Evolutionary conservation across 2,888 invertebrate species (phyloP), one percentile per base, ranked within the genome.

Genomic region (Isoperla grammatica): DNA sequence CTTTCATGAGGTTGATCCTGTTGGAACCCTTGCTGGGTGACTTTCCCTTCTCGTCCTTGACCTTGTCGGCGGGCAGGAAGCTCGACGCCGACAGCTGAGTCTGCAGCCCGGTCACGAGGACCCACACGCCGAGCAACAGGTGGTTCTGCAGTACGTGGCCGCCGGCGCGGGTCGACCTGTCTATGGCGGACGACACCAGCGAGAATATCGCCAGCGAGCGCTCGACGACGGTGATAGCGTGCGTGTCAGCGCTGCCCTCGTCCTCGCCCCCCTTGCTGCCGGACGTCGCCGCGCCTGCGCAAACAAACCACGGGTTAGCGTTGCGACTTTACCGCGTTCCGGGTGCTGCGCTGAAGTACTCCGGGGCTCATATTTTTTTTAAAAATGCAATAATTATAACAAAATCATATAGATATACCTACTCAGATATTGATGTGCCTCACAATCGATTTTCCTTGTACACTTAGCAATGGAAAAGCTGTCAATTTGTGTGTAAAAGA

Each of bases 61-160:
- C 12, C 53, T 53, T 53, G 37, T 53, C 53, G 46, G 70, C 69
- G 2, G 63, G 59, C 61, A 64, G 77, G 70, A 78, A 77, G 1
- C 77, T 87, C 0, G 87, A 81, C 0, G 80, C 80, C 0, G 83
- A 85, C 57, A 91, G 77, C 62, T 90, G 89, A 63, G 88, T 87
- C 73, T 95, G 93, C 17, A 95, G 80, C 1, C 95, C 95, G 56
- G 88, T 88, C 17, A 94, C 82, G 56, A 95, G 75, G 57, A 94
- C 80, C 94, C 95, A 95, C 0, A 89, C 86, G 8, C 92, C 93
- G 66, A 93, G 86, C 76, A 94, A 82, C 62, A 93, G 79, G 73
- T 94, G 88, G 76, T 95, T 95, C 76, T 95, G 94, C 68, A 90
- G 85, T 49, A 90, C 90, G 74, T 88, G 88, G 64, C 91, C 91